Base-by-base conservation (phyloP, 2,888 invertebrate species). In the Aleiodes alternator region DNA sequence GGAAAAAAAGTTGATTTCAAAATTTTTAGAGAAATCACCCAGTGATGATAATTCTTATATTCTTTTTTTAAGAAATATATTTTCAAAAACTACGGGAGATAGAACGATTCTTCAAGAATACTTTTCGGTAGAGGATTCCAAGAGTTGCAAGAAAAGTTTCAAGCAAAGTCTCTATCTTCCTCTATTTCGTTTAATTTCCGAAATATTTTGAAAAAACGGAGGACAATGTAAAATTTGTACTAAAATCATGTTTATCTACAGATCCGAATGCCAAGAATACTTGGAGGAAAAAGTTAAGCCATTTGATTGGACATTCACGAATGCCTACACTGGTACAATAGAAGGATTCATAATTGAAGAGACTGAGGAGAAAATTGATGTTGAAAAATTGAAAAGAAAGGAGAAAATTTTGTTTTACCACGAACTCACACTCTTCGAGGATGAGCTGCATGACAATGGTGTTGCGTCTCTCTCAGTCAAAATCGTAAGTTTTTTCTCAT, bases 241-340 rank as follows among this genome's bases (percentile, higher is more conserved):
- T 34, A 6, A 34, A 16, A 51, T 53, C 14, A 16, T 53, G n/a
- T 71, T 4, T 51, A 34, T 48, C 71, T 76, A 12, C 55, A 96
- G 97, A 84, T 92, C 94, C 57, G 94, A 95, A 31, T 87, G 82
- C 72, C 85, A 86, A 73, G 87, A 92, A 88, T 89, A 90, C 84
- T 91, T 94, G 81, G 93, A 93, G 81, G 95, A 96, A 86, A 94
- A 96, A 85, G 92, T 96, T 72, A 95, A 95, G 86, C 95, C 96
- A 16, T 98, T 97, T 90, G 99, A 99, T 90, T 99, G 99, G 99
- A 99, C 99, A 0, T 99, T 96, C 87, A 95, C 96, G 23, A 97
- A 97, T 43, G 93, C 95, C 85, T 99, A 99, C 89, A 94, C 93
- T 87, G 99, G 99, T 53, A 95, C 94, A 23, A 86, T 94, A 50